These are phyloP conservation scores for Patella ulyssiponensis DNA, from an alignment of 2,888 invertebrate species.

Conservation along the genomic window DNA sequence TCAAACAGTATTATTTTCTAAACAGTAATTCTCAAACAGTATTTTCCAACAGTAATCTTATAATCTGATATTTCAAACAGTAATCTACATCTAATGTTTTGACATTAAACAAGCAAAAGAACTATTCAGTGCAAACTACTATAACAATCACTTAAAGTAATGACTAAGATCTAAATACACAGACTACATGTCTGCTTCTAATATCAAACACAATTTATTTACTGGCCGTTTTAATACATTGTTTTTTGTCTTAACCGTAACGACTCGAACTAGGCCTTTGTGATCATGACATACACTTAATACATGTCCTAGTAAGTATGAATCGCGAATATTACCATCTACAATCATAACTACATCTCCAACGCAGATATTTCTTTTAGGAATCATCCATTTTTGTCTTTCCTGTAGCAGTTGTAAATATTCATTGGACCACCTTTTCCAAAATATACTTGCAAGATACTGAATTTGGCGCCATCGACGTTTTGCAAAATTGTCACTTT, in stretches of 20 bases:
- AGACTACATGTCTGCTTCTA: constrained; percentile 2
- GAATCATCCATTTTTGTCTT: constrained; percentile 27
- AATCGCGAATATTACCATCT: constrained; percentile 13
- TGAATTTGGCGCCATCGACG: constrained; percentile 41
- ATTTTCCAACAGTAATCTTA: no score
- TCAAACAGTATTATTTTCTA: no score
- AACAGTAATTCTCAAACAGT: no score
- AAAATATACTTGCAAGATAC: constrained; percentile 35
- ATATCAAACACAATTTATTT: constrained; percentile 18
- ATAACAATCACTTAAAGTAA: no score
- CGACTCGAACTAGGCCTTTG: constrained; percentile 18
- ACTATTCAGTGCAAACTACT: no score
- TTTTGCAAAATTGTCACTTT: constrained; percentile 30
- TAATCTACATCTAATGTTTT: no score
- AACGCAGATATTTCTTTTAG: neutral
- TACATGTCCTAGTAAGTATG: constrained; percentile 13
- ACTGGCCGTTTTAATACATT: constrained; percentile 11
- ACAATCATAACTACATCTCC: constrained; percentile 13
- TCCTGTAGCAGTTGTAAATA: constrained; percentile 28
- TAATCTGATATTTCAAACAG: no score
- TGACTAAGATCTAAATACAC: no score
- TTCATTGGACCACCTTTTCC: constrained; percentile 31
- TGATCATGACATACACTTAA: neutral
- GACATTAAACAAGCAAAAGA: no score
- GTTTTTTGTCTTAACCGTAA: constrained; percentile 11